These are phyloP conservation scores for Oophaga sylvatica DNA, from an alignment of 2,797 vertebrate species.

Conservation along the genomic window DNA sequence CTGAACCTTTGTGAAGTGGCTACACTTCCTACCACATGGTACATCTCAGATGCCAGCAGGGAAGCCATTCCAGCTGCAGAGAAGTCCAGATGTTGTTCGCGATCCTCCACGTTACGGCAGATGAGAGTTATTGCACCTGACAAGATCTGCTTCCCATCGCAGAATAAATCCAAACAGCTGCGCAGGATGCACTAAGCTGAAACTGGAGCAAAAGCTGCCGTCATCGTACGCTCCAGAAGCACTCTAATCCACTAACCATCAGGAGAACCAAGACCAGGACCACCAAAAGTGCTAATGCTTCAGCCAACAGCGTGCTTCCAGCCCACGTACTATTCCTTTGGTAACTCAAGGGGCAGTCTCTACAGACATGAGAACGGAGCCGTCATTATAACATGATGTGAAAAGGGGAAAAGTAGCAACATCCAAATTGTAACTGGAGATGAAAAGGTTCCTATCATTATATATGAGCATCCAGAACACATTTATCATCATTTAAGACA, in stretches of 20 bases:
- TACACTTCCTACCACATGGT: constrained; percentile 78
- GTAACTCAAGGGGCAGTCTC: constrained; percentile 54
- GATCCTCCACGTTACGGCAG: constrained; percentile 44
- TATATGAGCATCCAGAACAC: neutral
- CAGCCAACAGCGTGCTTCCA: constrained; percentile 27
- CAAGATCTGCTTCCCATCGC: constrained; percentile 43
- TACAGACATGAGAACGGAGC: constrained; percentile 37
- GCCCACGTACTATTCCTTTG: constrained; percentile 36
- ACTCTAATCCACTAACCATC: constrained; percentile 56
- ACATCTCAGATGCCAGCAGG: constrained; percentile 75
- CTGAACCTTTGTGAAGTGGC: constrained; percentile 75
- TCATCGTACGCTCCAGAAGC: constrained; percentile 48
- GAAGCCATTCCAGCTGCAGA: constrained; percentile 64
- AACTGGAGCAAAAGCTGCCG: constrained; percentile 47
- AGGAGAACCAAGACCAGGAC: constrained; percentile 40
- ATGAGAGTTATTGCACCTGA: constrained; percentile 45
- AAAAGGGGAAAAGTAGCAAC: constrained; percentile 39
- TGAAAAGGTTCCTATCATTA: neutral
- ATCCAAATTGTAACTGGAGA: constrained; percentile 33
- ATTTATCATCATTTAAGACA: neutral
- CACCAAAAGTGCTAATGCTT: constrained; percentile 18
- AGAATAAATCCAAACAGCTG: constrained; percentile 56
- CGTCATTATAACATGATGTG: constrained; percentile 39
- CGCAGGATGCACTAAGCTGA: constrained; percentile 54
- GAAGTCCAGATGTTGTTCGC: constrained; percentile 31